phyloP scores from a whole-genome alignment of 2,888 invertebrate genomes.

The Pseudococcus viburni region DNA sequence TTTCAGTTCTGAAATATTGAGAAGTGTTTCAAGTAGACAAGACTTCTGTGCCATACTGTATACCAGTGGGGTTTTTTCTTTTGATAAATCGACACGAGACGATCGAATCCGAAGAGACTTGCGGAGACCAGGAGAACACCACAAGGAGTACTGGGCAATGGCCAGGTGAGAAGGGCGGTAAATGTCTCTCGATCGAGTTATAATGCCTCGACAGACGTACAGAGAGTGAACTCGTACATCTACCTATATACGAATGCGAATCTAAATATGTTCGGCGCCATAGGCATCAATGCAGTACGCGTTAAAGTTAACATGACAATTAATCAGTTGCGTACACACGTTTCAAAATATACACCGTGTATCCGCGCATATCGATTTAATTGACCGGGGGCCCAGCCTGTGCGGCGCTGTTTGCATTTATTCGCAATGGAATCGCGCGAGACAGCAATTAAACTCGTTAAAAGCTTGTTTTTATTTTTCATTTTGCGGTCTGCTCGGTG shows the following conservation, averaged over 20 bases:
- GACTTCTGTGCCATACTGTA: too few species aligned
- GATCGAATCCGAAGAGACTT: neutral
- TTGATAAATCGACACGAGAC: neutral
- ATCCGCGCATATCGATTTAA: conserved; percentile 40
- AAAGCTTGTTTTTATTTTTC: conserved; percentile 15
- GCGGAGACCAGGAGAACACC: too few species aligned
- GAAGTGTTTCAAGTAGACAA: too few species aligned
- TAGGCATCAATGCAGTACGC: conserved; percentile 61
- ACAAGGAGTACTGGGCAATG: too few species aligned
- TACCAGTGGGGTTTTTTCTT: neutral
- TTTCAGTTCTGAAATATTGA: too few species aligned
- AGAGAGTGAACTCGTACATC: neutral
- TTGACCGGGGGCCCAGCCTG: neutral
- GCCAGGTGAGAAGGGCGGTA: neutral
- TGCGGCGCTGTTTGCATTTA: neutral
- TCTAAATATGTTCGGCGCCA: conserved; percentile 64
- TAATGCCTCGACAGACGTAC: neutral
- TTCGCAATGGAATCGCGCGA: neutral
- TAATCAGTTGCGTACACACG: conserved; percentile 56
- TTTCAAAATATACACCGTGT: conserved; percentile 40
- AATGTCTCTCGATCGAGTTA: conserved; percentile 18
- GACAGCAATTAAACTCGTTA: conserved; percentile 13
- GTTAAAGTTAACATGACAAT: conserved; percentile 64
- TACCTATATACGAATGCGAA: neutral
- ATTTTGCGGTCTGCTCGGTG: neutral